Conservation (phyloP, 2,113 vertebrate species). For the Otolemur garnettii region DNA sequence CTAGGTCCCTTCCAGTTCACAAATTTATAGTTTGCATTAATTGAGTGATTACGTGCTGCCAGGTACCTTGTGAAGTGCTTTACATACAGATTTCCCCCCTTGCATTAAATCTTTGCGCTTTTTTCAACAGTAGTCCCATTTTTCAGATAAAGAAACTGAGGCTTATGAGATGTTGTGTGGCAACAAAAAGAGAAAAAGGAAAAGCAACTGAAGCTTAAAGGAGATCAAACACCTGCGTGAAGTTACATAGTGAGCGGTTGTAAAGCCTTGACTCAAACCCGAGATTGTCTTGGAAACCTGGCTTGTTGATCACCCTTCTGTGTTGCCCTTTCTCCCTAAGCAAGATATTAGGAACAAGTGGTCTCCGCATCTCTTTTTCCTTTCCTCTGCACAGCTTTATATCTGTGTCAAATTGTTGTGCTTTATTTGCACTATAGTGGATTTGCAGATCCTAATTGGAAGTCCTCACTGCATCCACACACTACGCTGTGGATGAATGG, state of each 20-base stretch:
- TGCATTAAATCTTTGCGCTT: not conserved
- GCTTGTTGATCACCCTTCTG: not conserved
- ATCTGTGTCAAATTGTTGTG: slow-evolving; percentile 21
- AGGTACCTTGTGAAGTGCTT: not conserved
- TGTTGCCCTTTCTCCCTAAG: not conserved
- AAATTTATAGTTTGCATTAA: slow-evolving; percentile 26
- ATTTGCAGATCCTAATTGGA: slow-evolving; percentile 59
- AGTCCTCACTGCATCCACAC: not conserved
- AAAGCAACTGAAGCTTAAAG: slow-evolving; percentile 48
- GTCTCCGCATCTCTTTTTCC: not conserved
- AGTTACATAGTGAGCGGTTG: not conserved
- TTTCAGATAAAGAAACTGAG: slow-evolving; percentile 58
- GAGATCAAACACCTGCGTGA: not conserved
- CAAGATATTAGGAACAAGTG: not conserved
- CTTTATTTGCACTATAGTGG: slow-evolving; percentile 13
- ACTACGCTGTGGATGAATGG: slow-evolving; percentile 15
- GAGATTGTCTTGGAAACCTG: not conserved
- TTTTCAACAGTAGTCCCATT: not conserved
- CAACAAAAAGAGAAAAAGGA: too few species aligned
- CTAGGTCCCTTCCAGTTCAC: not conserved
- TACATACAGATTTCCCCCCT: not conserved
- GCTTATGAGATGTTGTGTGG: not conserved
- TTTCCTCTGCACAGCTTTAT: not conserved
- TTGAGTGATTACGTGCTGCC: slow-evolving; percentile 17
- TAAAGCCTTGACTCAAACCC: slow-evolving; percentile 43